A percentile compares a stretch with the other conserved stretches of the same genome.
These are phyloP conservation scores for Diachasmimorpha longicaudata DNA, from an alignment of 1,140 invertebrate species.

Conservation along the genomic window DNA sequence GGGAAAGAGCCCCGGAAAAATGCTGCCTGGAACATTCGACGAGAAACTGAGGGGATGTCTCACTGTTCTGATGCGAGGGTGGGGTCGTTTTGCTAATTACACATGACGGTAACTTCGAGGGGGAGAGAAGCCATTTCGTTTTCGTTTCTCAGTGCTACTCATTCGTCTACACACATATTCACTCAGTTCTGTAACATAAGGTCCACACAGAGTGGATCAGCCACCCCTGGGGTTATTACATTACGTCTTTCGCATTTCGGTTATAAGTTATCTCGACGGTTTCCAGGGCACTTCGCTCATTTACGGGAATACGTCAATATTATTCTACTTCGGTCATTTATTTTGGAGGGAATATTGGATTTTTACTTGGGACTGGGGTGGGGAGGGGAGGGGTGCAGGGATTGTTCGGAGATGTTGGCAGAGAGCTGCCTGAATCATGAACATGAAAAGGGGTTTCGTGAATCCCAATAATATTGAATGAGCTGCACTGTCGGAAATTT, in stretches of 20 bases:
- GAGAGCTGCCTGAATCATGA: too few relatives aligned
- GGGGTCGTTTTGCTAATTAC: conserved; percentile 53
- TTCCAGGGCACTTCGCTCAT: conserved; percentile 14
- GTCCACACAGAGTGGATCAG: background rate
- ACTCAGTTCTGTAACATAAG: conserved; percentile 19
- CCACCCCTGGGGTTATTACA: conserved; percentile 23
- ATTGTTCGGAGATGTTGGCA: too few relatives aligned
- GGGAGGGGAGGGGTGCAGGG: too few relatives aligned
- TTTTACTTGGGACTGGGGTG: too few relatives aligned
- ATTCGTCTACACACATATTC: conserved; percentile 15
- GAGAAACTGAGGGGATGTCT: background rate
- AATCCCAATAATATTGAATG: too few relatives aligned
- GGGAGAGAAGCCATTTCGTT: conserved; percentile 46
- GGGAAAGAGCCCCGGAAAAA: conserved; percentile 42
- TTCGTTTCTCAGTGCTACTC: background rate
- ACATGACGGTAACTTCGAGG: conserved; percentile 24
- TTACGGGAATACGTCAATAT: conserved; percentile 10
- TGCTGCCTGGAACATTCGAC: conserved; percentile 20
- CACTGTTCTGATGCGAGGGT: conserved; percentile 16
- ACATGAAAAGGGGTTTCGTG: too few relatives aligned
- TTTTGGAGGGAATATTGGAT: background rate
- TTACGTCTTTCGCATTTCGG: conserved; percentile 18
- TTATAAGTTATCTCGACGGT: conserved; percentile 21
- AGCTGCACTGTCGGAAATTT: too few relatives aligned
- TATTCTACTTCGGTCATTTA: background rate